Conservation (phyloP, 2,113 vertebrate genomes). For the Onychorhynchus coronatus region DNA sequence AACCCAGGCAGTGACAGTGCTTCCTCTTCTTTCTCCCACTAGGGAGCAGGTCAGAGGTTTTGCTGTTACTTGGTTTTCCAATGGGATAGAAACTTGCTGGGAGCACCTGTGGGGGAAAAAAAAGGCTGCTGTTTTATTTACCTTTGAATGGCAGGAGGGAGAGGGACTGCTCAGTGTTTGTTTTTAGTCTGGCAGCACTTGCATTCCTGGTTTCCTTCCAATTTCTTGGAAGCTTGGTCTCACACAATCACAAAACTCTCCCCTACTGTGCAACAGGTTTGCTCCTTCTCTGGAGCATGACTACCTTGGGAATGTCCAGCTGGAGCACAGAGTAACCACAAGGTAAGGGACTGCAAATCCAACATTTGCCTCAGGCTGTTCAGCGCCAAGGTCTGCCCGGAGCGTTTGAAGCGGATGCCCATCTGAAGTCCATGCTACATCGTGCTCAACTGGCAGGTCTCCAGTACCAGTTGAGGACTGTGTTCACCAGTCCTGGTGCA, state of each 20-base stretch:
- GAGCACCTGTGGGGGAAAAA: accelerated
- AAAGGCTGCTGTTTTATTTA: background rate
- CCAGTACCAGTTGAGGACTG: background rate
- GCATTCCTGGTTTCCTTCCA: background rate
- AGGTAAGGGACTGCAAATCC: background rate
- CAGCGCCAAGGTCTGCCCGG: accelerated
- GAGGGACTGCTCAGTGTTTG: background rate
- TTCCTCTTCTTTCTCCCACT: background rate
- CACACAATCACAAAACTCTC: background rate
- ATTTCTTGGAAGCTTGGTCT: background rate
- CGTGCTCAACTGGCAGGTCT: background rate
- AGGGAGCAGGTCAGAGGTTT: background rate
- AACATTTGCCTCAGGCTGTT: accelerated
- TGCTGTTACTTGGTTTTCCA: background rate
- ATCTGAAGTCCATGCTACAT: accelerated
- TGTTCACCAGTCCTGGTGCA: background rate
- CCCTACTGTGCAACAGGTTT: background rate
- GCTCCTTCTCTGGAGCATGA: background rate
- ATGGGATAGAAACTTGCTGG: background rate
- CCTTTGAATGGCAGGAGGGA: background rate
- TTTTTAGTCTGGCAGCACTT: background rate
- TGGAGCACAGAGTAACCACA: background rate
- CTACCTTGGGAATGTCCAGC: background rate
- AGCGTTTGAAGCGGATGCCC: background rate
- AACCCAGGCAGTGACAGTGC: background rate